Evolutionary conservation across 2,888 invertebrate genomes (phyloP).

Genomic region (Lepidochitona cinerea): DNA sequence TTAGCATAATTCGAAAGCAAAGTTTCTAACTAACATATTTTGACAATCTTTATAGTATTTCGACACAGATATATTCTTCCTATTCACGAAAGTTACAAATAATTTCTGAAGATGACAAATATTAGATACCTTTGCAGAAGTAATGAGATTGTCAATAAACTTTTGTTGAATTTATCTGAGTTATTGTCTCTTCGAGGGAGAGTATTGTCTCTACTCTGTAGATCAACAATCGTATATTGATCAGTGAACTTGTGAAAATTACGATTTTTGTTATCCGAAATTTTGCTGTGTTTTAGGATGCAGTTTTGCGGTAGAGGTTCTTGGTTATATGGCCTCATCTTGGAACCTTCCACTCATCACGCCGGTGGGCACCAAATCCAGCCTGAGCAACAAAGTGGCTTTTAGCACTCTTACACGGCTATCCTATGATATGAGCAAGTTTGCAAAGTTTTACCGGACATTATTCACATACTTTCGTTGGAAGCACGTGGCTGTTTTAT

Average conservation of each 20-base stretch:
- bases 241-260: not conserved
- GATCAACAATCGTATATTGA: not conserved
- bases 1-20: too few species aligned
- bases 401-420: slow-evolving; percentile 44
- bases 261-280: too few species aligned
- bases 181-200: too few species aligned
- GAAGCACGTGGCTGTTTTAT: slow-evolving; percentile 27
- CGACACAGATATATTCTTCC: too few species aligned
- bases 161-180: too few species aligned
- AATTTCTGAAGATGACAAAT: too few species aligned
- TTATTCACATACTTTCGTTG: slow-evolving; percentile 21
- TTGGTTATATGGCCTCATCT: slow-evolving; percentile 38
- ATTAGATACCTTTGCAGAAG: too few species aligned
- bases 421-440: slow-evolving; percentile 39
- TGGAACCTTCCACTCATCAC: slow-evolving; percentile 47
- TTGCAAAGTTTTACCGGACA: slow-evolving; percentile 24
- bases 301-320: slow-evolving; percentile 34
- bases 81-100: too few species aligned
- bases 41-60: too few species aligned
- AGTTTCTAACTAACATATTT: too few species aligned
- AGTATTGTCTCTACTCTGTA: too few species aligned
- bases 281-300: slow-evolving; percentile 31
- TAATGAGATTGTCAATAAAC: too few species aligned
- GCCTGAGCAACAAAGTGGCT: slow-evolving; percentile 37
- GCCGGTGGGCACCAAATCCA: slow-evolving; percentile 37